phyloP scores from a whole-genome alignment of 2,113 vertebrate genomes.

The Motacilla alba region DNA sequence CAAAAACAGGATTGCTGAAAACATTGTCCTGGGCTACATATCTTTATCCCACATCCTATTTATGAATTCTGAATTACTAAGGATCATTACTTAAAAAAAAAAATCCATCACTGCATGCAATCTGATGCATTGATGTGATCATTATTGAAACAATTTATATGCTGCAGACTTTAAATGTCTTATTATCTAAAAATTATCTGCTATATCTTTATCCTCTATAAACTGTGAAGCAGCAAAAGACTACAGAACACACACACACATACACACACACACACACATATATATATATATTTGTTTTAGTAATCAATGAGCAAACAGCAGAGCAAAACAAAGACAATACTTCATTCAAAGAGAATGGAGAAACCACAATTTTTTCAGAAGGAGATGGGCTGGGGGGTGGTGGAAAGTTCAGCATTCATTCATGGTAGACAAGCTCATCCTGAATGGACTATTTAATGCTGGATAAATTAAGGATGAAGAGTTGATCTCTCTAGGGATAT shows the following conservation, averaged over 20 bases:
- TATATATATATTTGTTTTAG: neutral
- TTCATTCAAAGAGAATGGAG: neutral
- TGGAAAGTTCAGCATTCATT: neutral
- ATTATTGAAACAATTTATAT: neutral
- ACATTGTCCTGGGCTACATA: neutral
- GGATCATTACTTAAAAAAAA: neutral
- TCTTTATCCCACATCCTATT: neutral
- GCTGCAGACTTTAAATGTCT: neutral
- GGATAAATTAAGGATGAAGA: neutral
- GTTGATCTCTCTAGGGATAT: neutral
- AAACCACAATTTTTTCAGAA: neutral
- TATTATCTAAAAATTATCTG: neutral
- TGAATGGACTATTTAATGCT: neutral
- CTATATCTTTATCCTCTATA: neutral
- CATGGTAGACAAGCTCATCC: neutral
- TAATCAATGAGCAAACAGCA: neutral
- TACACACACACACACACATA: fast-evolving
- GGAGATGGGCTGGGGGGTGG: neutral
- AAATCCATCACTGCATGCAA: neutral
- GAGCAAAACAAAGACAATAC: neutral
- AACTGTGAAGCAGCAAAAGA: neutral
- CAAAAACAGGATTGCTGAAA: neutral
- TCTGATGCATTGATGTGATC: neutral
- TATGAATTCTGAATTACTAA: neutral
- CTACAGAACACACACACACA: neutral